Evolutionary conservation across 2,888 invertebrate species (phyloP), one percentile per base, ranked within the genome.

Genomic region (Cremastobaeus sp.): DNA sequence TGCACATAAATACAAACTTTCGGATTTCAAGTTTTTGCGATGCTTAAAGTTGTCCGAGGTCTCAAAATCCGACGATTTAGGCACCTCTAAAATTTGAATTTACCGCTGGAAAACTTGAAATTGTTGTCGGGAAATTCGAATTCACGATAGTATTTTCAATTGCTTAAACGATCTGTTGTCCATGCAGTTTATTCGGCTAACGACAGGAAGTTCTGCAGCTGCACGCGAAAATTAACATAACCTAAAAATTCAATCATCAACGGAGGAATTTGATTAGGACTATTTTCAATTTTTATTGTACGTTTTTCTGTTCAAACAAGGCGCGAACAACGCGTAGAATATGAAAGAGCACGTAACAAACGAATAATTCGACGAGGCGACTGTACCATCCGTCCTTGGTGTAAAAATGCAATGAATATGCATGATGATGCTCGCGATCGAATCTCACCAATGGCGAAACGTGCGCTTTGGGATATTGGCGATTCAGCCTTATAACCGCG

Each of bases 371-470:
- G 28, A 59, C 45, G 28, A 35, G 52, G 34, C 20, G 18, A 17
- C 34, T 28, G 28, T 18, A 15, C 21, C 17, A 59, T 37, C 18
- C 37, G 37, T 47, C 8, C 17, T 47, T 30, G 39, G 32, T 68
- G 39, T 59, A 68, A 69, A 68, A 60, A 45, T 52, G 45, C 52
- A 60, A 60, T 60, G 68, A 69, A 69, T 69, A 69, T 69, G 59
- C 52, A 69, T 60, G 35, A 15, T n/a, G 37, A 43, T 43, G 52
- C 14, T 18, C 20, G 18, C 28, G 28, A 45, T 57, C 59, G 21
- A 68, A 59, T 59, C 21, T 11, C 32, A 17, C 6, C 21, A 20
- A 30, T 14, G 37, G n/a, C n/a, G 25, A 15, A 21, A 41, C 34
- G 32, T 32, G 52, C 35, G 25, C 41, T 4, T 8, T 8, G 21